These are phyloP conservation scores for Orchestes rusci DNA, from an alignment of 2,888 invertebrate genomes.

Conservation along the genomic window DNA sequence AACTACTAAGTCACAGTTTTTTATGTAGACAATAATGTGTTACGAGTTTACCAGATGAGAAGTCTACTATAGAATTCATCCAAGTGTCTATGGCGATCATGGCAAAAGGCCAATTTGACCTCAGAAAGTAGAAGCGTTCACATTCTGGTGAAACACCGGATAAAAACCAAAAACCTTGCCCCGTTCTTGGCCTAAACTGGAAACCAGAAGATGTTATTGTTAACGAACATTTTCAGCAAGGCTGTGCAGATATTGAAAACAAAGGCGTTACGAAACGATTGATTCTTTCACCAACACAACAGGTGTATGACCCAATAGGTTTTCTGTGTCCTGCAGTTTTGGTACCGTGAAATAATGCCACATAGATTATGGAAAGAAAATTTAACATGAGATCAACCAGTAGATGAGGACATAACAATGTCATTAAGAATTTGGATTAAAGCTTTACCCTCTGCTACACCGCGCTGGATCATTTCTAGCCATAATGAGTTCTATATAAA, in stretches of 20 bases:
- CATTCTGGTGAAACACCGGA: neutral
- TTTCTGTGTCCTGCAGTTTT: conserved; percentile 17
- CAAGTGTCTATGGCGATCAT: conserved; percentile 10
- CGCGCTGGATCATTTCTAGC: no score
- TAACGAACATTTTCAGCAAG: conserved; percentile 8
- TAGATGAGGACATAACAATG: conserved; percentile 5
- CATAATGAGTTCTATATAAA: no score
- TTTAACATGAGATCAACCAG: conserved; percentile 13
- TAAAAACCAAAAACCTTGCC: neutral
- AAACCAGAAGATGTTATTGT: conserved; percentile 11
- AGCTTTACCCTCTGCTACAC: neutral
- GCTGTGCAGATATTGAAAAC: neutral
- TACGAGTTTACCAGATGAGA: conserved; percentile 10
- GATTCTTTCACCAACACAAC: conserved; percentile 11
- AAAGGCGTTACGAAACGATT: conserved; percentile 11
- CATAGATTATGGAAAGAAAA: conserved; percentile 15
- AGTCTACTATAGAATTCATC: conserved; percentile 4
- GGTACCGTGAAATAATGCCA: conserved; percentile 18
- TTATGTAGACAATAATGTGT: conserved; percentile 19
- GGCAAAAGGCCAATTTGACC: conserved; percentile 12
- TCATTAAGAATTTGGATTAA: neutral
- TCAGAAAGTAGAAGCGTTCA: conserved; percentile 21
- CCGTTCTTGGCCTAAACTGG: conserved; percentile 21
- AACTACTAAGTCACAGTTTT: conserved; percentile 7
- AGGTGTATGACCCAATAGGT: conserved; percentile 22